A percentile compares a stretch with the other conserved stretches of the same genome.
Conservation (phyloP, 2,797 vertebrate species). For the Gymnothorax reevesii region DNA sequence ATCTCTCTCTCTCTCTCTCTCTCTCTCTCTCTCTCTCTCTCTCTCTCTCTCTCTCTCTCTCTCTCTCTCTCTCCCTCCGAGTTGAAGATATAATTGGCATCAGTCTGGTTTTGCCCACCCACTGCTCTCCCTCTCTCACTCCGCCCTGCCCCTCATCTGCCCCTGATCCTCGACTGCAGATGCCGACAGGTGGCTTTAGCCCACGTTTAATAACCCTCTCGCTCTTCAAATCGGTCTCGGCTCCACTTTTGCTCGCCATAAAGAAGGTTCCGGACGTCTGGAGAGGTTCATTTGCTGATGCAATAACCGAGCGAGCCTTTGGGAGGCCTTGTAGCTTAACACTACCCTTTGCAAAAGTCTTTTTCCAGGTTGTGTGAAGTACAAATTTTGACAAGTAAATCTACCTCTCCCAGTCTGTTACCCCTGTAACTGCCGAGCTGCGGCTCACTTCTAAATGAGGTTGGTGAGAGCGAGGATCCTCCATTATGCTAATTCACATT, state of each 20-base stretch:
- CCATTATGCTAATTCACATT: too few relatives aligned
- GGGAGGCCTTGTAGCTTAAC: too few relatives aligned
- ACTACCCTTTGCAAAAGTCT: too few relatives aligned
- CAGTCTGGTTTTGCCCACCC: too few relatives aligned
- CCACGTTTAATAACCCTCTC: conserved; percentile 6
- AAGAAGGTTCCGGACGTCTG: neutral
- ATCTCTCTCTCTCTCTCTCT: neutral
- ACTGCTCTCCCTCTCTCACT: conserved; percentile 21
- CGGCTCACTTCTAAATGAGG: too few relatives aligned
- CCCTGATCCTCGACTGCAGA: conserved; percentile 57
- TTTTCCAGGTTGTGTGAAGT: too few relatives aligned
- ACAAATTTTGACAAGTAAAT: too few relatives aligned
- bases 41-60: conserved; percentile 43
- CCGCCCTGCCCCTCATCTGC: conserved; percentile 50
- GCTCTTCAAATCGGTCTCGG: neutral
- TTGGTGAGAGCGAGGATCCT: too few relatives aligned
- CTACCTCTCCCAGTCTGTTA: too few relatives aligned
- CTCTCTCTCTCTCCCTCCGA: too few relatives aligned
- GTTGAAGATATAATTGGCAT: too few relatives aligned
- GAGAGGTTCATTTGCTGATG: neutral
- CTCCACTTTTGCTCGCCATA: neutral
- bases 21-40: conserved; percentile 45
- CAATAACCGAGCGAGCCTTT: neutral
- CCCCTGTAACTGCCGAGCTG: too few relatives aligned
- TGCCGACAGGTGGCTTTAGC: conserved; percentile 35